Percentiles rank a stretch among this genome's conserved stretches.
These are phyloP conservation scores for Capricornis sumatraensis DNA, from an alignment of 2,113 vertebrate species.

Conservation along the genomic window DNA sequence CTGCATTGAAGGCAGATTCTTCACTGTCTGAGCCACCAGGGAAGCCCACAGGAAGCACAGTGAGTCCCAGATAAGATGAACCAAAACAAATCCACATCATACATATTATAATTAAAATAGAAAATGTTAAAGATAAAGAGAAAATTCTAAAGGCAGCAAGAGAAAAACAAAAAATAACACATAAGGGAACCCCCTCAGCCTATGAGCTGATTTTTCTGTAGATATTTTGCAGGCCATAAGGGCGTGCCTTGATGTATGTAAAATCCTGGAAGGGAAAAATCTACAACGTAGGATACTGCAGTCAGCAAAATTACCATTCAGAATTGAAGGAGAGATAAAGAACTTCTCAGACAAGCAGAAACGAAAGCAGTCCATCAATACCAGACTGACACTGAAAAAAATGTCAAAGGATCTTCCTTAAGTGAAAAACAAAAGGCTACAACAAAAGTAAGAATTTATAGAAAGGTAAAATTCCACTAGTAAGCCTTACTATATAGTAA, in stretches of 20 bases:
- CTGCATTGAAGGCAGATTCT: neutral
- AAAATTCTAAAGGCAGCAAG: neutral
- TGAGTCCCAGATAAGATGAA: neutral
- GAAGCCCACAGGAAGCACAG: neutral
- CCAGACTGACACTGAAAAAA: neutral
- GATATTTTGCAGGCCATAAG: neutral
- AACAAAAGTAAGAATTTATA: neutral
- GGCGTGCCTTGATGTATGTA: neutral
- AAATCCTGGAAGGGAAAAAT: neutral
- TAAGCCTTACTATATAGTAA: neutral
- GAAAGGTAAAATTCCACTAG: neutral
- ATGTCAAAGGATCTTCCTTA: neutral
- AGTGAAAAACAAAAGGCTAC: neutral
- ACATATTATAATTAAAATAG: neutral
- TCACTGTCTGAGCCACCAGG: neutral
- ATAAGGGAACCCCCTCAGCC: neutral
- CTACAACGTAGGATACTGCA: neutral
- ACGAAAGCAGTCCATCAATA: neutral
- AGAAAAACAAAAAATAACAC: neutral
- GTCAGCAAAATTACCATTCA: neutral
- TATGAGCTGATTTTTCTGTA: neutral
- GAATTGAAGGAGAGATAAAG: neutral
- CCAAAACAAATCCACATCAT: neutral
- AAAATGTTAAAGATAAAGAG: neutral
- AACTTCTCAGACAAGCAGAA: neutral